Evolutionary conservation across 2,797 vertebrate species (phyloP).

Genomic region (Psittacula derbiana): DNA sequence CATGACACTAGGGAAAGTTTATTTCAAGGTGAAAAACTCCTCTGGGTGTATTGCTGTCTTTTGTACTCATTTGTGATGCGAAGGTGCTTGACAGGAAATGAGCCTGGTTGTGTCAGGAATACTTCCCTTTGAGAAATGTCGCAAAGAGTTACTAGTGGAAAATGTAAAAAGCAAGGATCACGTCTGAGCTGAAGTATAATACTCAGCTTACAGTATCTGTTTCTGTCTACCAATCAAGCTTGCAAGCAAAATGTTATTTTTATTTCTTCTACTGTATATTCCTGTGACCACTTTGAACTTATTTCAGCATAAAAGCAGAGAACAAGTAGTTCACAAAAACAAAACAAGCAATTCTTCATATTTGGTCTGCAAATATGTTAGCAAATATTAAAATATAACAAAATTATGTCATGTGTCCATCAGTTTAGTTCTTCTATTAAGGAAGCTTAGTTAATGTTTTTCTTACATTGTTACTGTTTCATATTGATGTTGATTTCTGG

Average conservation of each 20-base stretch:
- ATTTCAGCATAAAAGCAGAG: neutral
- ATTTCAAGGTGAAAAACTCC: slow-evolving; percentile 39
- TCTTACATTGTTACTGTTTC: neutral
- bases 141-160: neutral
- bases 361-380: neutral
- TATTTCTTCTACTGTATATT: neutral
- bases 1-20: neutral
- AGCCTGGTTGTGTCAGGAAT: slow-evolving; percentile 11
- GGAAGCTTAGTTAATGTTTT: neutral
- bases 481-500: neutral
- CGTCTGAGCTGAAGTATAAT: neutral
- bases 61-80: neutral
- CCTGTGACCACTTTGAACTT: neutral
- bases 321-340: neutral
- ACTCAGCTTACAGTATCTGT: neutral
- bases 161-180: neutral
- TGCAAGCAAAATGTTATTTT: neutral
- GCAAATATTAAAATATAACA: neutral
- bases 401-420: neutral
- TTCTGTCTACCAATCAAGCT: neutral
- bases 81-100: slow-evolving; percentile 47
- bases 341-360: neutral
- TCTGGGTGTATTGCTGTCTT: slow-evolving; percentile 28
- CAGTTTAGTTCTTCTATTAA: neutral
- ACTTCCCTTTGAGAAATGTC: slow-evolving; percentile 33